phyloP scores from a whole-genome alignment of 2,113 vertebrate genomes.

The Acanthochromis polyacanthus region DNA sequence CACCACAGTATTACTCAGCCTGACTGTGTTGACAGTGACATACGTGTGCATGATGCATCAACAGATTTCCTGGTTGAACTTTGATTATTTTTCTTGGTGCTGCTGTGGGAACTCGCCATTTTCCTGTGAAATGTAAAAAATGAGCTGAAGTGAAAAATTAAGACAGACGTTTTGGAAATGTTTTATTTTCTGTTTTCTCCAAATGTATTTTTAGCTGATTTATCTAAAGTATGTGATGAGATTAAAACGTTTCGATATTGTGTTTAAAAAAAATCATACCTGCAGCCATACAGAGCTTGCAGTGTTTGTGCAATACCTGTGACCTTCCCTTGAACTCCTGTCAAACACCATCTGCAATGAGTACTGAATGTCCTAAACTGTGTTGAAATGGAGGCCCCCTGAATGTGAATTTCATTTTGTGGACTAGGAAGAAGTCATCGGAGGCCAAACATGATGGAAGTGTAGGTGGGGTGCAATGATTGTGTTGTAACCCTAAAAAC shows the following conservation, averaged over 20 bases:
- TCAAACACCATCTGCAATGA: too few species aligned
- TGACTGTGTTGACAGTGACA: conserved; percentile 24
- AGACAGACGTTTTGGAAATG: neutral
- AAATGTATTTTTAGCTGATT: neutral
- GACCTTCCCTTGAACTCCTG: too few species aligned
- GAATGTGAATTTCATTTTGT: too few species aligned
- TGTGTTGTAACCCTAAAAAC: too few species aligned
- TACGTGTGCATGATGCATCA: neutral
- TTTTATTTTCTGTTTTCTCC: neutral
- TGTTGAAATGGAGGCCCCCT: too few species aligned
- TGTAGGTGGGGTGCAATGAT: too few species aligned
- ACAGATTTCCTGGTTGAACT: neutral
- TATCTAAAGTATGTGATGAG: neutral
- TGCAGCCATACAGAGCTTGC: too few species aligned
- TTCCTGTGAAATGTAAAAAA: neutral
- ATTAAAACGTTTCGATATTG: neutral
- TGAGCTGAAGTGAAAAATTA: neutral
- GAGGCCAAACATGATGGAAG: too few species aligned
- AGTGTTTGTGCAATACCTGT: too few species aligned
- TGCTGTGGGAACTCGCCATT: neutral
- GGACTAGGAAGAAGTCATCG: too few species aligned
- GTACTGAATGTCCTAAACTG: too few species aligned
- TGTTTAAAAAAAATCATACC: too few species aligned
- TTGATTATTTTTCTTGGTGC: neutral
- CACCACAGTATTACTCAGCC: conserved; percentile 17